Evolutionary conservation across 2,888 invertebrate genomes (phyloP), one percentile per base, ranked within the genome.

Genomic region (Ptilodon capucinus): DNA sequence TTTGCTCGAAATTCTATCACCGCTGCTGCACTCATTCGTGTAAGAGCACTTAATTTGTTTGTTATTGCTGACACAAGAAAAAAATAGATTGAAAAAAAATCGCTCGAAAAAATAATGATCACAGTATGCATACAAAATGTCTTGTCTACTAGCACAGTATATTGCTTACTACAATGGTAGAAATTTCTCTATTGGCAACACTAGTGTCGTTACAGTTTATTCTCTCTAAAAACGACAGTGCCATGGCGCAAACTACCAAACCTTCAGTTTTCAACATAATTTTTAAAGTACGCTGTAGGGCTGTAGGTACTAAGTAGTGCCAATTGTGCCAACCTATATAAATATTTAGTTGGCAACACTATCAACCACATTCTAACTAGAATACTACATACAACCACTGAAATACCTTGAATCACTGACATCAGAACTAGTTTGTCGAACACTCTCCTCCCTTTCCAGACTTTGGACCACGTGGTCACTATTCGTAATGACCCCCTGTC

Each of bases 331-430:
- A n/a, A n/a, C n/a, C n/a, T n/a, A n/a, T n/a, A n/a, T n/a, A n/a
- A n/a, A n/a, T n/a, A n/a, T n/a, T n/a, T n/a, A n/a, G n/a, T n/a
- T n/a, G n/a, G n/a, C n/a, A n/a, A n/a, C n/a, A n/a, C n/a, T n/a
- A n/a, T n/a, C n/a, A n/a, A n/a, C n/a, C n/a, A n/a, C n/a, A n/a
- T n/a, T 7, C 7, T 28, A 28, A 28, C 23, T 11, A 28, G n/a
- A n/a, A 28, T 4, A 28, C 4, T 28, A n/a, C 9, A 25, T 9
- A 25, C 4, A n/a, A 28, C 4, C 9, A 28, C n/a, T 28, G 23
- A 11, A 11, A 49, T 67, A 80, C 79, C 80, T 75, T 41, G 71
- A 68, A 46, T 74, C 70, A 28, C 60, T 67, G 5, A 56, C 42
- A 34, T 60, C 59, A 17, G 68, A 64, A 25, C 45, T 21, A 21